These are phyloP conservation scores for Diplosoma virens DNA, from an alignment of 23 tunicate species.

Conservation along the genomic window DNA sequence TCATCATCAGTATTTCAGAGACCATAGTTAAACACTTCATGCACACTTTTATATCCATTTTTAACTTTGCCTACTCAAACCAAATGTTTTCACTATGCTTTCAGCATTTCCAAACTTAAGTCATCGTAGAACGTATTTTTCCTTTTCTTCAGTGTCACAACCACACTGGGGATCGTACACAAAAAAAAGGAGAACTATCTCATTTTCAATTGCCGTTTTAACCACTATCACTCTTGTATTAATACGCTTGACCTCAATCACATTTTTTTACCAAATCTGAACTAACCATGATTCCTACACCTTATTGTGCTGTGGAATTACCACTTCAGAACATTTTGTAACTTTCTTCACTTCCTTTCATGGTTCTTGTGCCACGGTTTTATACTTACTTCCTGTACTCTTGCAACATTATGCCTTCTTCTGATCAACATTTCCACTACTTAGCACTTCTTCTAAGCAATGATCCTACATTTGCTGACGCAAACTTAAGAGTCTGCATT, in stretches of 20 bases:
- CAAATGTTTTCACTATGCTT: too few species aligned
- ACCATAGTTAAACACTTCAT: background rate
- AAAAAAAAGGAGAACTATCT: background rate
- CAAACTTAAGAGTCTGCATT: background rate
- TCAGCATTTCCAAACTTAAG: too few species aligned
- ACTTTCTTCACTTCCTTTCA: background rate
- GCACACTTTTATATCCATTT: background rate
- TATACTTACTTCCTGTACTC: background rate
- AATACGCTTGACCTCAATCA: background rate
- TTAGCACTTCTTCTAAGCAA: background rate
- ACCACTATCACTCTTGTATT: background rate
- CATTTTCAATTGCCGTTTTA: background rate
- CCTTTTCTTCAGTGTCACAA: background rate
- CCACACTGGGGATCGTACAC: background rate
- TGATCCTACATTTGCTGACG: background rate
- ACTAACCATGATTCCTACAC: background rate
- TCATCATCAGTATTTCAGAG: background rate
- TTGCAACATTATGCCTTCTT: background rate
- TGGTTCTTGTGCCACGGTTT: background rate
- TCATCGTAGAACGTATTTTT: too few species aligned
- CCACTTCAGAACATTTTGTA: background rate
- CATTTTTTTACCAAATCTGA: background rate
- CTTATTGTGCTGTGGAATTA: background rate
- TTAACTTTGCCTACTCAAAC: background rate
- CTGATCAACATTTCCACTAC: background rate